Evolutionary conservation across 92 coral and sea anemone species (phyloP), one percentile per base, ranked within the genome.

Genomic region (Montipora capitata): DNA sequence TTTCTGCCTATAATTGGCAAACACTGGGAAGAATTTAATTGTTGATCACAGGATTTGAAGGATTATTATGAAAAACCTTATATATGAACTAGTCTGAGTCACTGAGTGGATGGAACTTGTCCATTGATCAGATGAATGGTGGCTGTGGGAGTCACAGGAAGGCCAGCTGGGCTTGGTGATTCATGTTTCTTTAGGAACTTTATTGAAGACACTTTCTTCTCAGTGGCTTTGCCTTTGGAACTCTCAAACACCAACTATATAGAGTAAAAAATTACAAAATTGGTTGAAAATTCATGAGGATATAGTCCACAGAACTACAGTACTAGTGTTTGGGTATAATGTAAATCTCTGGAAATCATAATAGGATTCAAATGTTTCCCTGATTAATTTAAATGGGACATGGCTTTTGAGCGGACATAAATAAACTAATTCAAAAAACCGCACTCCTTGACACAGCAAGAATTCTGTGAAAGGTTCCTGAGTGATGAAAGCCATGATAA

Each of bases 131-230:
- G 88, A 20, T 91, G 94, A 77, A 91, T 87, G 5, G 94, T 91
- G 5, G 82, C 89, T 49, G 89, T 77, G 40, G 89, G 75, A 61
- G 94, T 76, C 5, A 85, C 83, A 39, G 91, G 69, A 12, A 88
- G 51, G 7, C 78, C 92, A 1, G 94, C 83, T 9, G 92, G 77
- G 20, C 77, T 85, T 8, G 94, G 40, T 0, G 89, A 80, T 10
- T 91, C 94, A 13, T 86, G 92, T 20, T 91, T 91, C 92, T 91
- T 91, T 83, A 91, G 67, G 51, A 91, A 91, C 68, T 91, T 91
- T 8, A 91, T 89, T 10, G 94, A 58, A 54, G 77, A 73, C 5
- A 85, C 76, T 65, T 85, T 85, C 67, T 85, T 85, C 48, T 85
- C 72, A 35, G 72, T 81, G 49, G 76, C 54, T 45, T 85, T 85